Base-by-base conservation (phyloP, 1,140 invertebrate genomes). In the Drosophila pseudoobscura region DNA sequence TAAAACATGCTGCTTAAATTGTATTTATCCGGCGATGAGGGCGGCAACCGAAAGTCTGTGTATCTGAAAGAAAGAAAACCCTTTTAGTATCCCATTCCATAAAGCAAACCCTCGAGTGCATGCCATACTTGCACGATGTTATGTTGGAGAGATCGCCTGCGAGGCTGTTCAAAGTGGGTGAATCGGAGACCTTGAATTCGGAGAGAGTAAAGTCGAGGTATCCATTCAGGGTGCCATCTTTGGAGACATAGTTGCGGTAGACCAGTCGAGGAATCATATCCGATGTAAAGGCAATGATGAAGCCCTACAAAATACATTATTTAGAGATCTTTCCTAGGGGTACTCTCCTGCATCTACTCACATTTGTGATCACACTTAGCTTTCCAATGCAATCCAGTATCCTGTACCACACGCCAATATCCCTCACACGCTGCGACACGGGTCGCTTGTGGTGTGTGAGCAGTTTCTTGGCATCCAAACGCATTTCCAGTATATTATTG, bases 271-370 rank as follows among this genome's bases (percentile, higher is more conserved):
- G 98, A 69, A 99, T 97, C 92, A 99, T 98, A 84, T 99, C 98
- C 0, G 98, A 99, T 3, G 98, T 99, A 92, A 99, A 99, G 41
- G 98, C 98, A 89, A 99, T 99, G 53, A 99, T 98, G 84, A 99
- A 98, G 52, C 96, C 98, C 98, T 99, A 93, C 62, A 85, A 43
- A 39, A 7, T 6, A 13, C 0, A 24, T 11, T 4, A 7, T 24
- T 47, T n/a, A n/a, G 0, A 51, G 29, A 20, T 4, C 0, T 8
- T 22, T 8, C 35, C 5, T 4, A 13, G 0, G 3, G 2, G 9
- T n/a, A 4, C 1, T 0, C 2, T 26, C 2, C 1, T 1, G 0
- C 8, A 26, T 5, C 9, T 45, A 93, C 95, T 95, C 92, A 98
- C 98, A 93, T 99, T 99, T 46, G 97, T 98, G 17, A 99, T 95